Base-by-base conservation (phyloP, 2,113 vertebrate genomes). In the Chaenocephalus aceratus region DNA sequence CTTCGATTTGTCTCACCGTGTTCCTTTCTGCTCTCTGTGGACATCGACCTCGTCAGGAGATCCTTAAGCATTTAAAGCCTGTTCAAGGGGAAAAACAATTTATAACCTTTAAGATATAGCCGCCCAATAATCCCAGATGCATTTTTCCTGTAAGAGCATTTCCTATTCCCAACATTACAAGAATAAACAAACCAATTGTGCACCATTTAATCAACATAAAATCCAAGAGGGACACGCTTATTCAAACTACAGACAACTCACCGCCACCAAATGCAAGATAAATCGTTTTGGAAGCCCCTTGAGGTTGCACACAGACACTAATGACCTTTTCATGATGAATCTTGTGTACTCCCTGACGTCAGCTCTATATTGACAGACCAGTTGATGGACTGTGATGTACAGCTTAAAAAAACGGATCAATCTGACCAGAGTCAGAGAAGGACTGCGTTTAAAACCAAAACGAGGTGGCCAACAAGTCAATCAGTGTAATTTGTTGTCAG, bases 311-410 rank as follows among this genome's bases (percentile, higher is more conserved):
- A 49, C 30, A 15, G 69, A 34, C 76, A 59, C 62, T 75, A 85
- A 83, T 68, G 70, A 74, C 79, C 77, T 83, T 70, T 86, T 61
- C 53, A 59, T 82, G 69, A 90, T 84, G 26, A 57, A 89, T 85
- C 44, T 72, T 79, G 80, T 85, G 90, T 78, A 78, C 72, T 67
- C 9, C 49, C 56, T 61, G 41, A 77, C 10, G 45, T 72, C 67
- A 63, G 48, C 48, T 26, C 48, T 14, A 10, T 57, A 86, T 80
- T 51, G 73, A 61, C 65, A 58, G 53, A 75, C 16, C 18, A 72
- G 75, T 65, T 57, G 58, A 49, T 41, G 41, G 36, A 49, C 64
- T 45, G 4, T 76, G 41, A 88, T 59, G 83, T 41, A 80, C 1
- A 9, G 41, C 49, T 54, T 36, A 23, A 80, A 23, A 23, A 72